Evolutionary conservation across 2,113 vertebrate species (phyloP).

Genomic region (Delphinus delphis): DNA sequence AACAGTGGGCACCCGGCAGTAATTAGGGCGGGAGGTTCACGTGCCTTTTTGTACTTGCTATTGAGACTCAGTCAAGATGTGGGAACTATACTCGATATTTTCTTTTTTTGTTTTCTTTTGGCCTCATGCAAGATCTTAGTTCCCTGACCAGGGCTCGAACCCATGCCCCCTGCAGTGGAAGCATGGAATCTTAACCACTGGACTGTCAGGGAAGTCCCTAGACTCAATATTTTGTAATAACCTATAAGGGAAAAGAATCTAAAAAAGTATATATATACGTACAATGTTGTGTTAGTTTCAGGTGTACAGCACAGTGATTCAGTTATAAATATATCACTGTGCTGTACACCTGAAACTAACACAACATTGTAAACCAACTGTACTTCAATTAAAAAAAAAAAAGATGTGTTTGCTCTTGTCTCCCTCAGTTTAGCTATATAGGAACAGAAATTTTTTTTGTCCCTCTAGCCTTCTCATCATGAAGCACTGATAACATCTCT

Average conservation of each 20-base stretch:
- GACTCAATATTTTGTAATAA: not conserved
- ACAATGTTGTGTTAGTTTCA: not conserved
- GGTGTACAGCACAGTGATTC: not conserved
- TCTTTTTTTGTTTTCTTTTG: too few relatives aligned
- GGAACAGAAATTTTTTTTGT: not conserved
- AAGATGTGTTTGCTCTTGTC: not conserved
- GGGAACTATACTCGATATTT: not conserved
- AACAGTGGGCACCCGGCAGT: fast-evolving
- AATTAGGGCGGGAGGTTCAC: not conserved
- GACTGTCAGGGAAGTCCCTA: too few relatives aligned
- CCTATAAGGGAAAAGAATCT: not conserved
- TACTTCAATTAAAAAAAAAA: not conserved
- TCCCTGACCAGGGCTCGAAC: too few relatives aligned
- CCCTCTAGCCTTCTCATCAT: not conserved
- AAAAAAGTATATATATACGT: not conserved
- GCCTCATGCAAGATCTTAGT: too few relatives aligned
- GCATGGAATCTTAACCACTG: too few relatives aligned
- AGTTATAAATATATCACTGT: not conserved
- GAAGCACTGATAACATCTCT: not conserved
- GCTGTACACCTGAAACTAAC: not conserved
- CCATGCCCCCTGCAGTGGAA: too few relatives aligned
- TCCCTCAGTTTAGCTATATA: not conserved
- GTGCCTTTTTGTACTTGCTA: not conserved
- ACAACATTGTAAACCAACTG: not conserved
- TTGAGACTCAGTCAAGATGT: not conserved